These are phyloP conservation scores for Brotula barbata DNA, from an alignment of 2,797 vertebrate genomes.

Conservation along the genomic window DNA sequence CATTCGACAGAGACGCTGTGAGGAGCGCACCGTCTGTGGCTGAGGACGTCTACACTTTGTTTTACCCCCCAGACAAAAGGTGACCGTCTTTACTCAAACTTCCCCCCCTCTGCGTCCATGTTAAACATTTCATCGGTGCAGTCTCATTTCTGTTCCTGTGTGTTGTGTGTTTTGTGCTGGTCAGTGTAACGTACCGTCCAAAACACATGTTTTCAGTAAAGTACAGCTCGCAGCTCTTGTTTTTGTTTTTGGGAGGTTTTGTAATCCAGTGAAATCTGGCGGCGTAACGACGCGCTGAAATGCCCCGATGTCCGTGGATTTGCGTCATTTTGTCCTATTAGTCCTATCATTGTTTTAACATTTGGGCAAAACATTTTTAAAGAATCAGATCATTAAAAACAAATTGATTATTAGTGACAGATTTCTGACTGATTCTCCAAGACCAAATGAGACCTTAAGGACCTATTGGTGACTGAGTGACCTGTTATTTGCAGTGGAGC, in stretches of 20 bases:
- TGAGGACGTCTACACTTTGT: constrained; percentile 84
- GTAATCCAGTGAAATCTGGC: background rate
- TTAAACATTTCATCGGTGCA: constrained; percentile 64
- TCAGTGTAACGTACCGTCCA: constrained; percentile 53
- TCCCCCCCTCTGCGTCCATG: constrained; percentile 31
- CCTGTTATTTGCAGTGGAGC: constrained; percentile 40
- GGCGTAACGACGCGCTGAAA: no score
- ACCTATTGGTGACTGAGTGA: background rate
- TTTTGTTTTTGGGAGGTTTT: no score
- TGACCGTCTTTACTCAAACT: constrained; percentile 61
- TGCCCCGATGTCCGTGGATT: no score
- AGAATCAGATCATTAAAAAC: no score
- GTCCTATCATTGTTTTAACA: no score
- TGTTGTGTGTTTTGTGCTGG: constrained; percentile 57
- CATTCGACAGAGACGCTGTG: constrained; percentile 84
- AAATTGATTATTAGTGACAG: no score
- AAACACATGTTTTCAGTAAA: background rate
- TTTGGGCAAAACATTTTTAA: no score
- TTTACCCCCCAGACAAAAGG: constrained; percentile 87
- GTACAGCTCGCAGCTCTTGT: no score
- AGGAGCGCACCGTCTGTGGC: constrained; percentile 82
- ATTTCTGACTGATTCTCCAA: background rate
- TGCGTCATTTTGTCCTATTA: no score
- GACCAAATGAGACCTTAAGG: background rate
- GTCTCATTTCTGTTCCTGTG: constrained; percentile 63